Conservation (phyloP, 1,140 invertebrate genomes). For the Cydia amplana region DNA sequence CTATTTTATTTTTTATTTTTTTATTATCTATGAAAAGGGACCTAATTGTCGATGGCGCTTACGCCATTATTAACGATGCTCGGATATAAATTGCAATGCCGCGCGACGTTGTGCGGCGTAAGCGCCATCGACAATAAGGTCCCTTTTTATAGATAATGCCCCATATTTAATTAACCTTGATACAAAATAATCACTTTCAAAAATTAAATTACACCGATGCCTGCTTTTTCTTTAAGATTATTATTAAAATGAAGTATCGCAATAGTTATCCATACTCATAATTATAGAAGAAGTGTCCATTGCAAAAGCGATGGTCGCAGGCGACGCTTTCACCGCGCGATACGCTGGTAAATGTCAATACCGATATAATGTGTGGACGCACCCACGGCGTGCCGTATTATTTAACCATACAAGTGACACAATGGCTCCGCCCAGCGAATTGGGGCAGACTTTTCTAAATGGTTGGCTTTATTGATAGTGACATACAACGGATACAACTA, state of each 20-base stretch:
- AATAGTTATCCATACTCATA: constrained; percentile 5
- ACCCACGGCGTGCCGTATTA: constrained; percentile 35
- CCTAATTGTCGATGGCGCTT: too few species aligned
- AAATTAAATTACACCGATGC: background rate
- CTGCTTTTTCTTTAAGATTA: background rate
- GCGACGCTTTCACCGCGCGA: constrained; percentile 34
- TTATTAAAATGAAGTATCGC: background rate
- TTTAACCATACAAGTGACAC: constrained; percentile 37
- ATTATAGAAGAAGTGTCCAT: constrained; percentile 5
- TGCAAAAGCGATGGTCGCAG: constrained; percentile 43
- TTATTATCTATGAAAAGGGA: too few species aligned
- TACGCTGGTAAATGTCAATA: constrained; percentile 46
- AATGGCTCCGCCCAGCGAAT: constrained; percentile 35
- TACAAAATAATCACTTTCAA: background rate
- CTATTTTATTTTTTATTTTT: too few species aligned
- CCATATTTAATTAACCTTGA: too few species aligned
- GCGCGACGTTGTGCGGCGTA: too few species aligned
- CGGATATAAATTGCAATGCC: too few species aligned
- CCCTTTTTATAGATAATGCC: too few species aligned
- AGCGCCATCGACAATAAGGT: too few species aligned
- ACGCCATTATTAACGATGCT: too few species aligned
- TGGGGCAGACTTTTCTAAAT: background rate
- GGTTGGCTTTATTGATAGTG: background rate
- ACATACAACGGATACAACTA: too few species aligned
- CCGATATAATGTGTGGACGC: constrained; percentile 43